These are phyloP conservation scores for Stratiolaelaps scimitus DNA, from an alignment of 1,140 invertebrate species.

Conservation along the genomic window DNA sequence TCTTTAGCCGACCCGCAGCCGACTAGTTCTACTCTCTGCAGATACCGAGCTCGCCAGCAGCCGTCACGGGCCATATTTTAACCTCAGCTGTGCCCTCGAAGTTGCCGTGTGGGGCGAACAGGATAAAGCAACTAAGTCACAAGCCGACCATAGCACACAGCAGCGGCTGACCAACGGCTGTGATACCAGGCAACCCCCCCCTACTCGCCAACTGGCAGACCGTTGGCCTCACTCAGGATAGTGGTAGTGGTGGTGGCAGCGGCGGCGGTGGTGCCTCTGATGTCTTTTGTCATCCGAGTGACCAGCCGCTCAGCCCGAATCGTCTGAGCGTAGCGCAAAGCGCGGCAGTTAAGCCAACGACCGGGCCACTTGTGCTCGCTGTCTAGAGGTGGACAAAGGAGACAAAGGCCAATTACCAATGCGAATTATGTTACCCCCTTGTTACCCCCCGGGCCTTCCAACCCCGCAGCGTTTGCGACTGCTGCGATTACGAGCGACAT, in stretches of 20 bases:
- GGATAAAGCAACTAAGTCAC: too few species aligned
- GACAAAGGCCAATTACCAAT: constrained; percentile 18
- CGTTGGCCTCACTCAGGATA: too few species aligned
- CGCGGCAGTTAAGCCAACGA: constrained; percentile 21
- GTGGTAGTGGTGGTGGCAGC: background rate
- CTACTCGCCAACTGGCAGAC: too few species aligned
- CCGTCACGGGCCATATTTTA: constrained; percentile 26
- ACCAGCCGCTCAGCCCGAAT: background rate
- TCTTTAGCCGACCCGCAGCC: too few species aligned
- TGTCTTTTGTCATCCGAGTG: constrained; percentile 11
- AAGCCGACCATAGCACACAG: too few species aligned
- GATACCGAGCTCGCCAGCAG: background rate
- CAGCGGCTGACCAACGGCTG: too few species aligned
- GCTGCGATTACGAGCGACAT: too few species aligned
- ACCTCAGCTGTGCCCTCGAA: constrained; percentile 12
- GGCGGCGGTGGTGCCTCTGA: background rate
- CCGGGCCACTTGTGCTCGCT: constrained; percentile 9
- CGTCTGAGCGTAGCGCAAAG: background rate
- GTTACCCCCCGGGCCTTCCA: background rate
- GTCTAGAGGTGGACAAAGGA: background rate
- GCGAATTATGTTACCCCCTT: constrained; percentile 16
- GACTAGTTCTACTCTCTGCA: too few species aligned
- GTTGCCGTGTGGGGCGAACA: too few species aligned
- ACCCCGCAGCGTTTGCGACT: too few species aligned
- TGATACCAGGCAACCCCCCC: too few species aligned